Evolutionary conservation across 2,888 invertebrate species (phyloP), one percentile per base, ranked within the genome.

Genomic region (Spilarctia lutea): DNA sequence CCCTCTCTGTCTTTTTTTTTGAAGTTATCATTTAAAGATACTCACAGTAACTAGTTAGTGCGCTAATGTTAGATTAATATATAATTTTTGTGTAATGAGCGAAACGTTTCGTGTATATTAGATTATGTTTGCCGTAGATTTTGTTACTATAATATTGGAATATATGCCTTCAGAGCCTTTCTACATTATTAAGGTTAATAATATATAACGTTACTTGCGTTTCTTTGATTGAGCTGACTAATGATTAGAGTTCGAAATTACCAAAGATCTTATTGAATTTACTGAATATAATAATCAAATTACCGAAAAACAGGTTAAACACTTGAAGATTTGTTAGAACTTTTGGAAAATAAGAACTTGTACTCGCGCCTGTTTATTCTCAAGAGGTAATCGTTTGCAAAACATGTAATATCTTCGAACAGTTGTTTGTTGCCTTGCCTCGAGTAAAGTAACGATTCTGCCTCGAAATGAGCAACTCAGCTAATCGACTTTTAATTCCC

Each of bases 91-190:
- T 84, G 75, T 79, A 72, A 76, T 77, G 77, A 81, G 78, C 76
- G 72, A 74, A 81, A 70, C 68, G 33, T 76, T 80, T 81, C 79
- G 77, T 82, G 83, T 83, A 81, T 79, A 83, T 83, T 85, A 83
- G 79, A 81, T 74, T 79, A 83, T 71, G 30, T 81, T 83, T 79
- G 81, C 75, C 48, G 75, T 83, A 78, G 81, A 81, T 68, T 79
- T 85, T 67, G 30, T 67, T 68, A 75, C 66, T 78, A 75, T 80
- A 68, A 76, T 72, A 79, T 75, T 75, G 73, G 77, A 77, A 66
- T 77, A 79, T 80, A 83, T 81, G 83, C 85, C 83, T 81, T 78
- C 79, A 85, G 85, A 83, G 83, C 83, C 83, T 83, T 83, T 74
- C 66, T 83, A 85, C 73, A 68, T 76, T 75, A 72, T 75, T 83